Base-by-base conservation (phyloP, 2,797 vertebrate genomes). In the Nyctibius grandis region DNA sequence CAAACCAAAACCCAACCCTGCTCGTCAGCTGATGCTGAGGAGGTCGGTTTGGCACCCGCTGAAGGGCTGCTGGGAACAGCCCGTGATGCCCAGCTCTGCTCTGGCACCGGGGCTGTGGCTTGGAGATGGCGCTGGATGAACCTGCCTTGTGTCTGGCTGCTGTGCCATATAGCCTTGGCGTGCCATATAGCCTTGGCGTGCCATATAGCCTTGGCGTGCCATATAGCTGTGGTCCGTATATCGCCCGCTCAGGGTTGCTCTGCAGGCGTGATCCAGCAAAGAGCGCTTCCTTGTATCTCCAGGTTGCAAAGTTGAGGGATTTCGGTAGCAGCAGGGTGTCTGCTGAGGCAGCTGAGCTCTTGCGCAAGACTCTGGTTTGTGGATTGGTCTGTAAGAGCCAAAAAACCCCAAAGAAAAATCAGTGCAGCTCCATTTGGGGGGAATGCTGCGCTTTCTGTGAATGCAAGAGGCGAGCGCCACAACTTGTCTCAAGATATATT, bases 171-270 rank as follows among this genome's bases (percentile, higher is more conserved):
- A n/a, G n/a, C n/a, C n/a, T n/a, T n/a, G n/a, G n/a, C n/a, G n/a
- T n/a, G n/a, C n/a, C n/a, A n/a, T n/a, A n/a, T n/a, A n/a, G n/a
- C n/a, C n/a, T n/a, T n/a, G n/a, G n/a, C n/a, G n/a, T n/a, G n/a
- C n/a, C n/a, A n/a, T n/a, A n/a, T n/a, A n/a, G n/a, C n/a, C n/a
- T n/a, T n/a, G n/a, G n/a, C n/a, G n/a, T n/a, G n/a, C n/a, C n/a
- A n/a, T n/a, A n/a, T n/a, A 0, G 3, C 38, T 4, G 7, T 33
- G 6, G 5, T 4, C 22, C 50, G 0, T 12, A 0, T 13, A 4
- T 29, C 10, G 5, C 12, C 0, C 21, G 25, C 11, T 5, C 18
- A 3, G 61, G 65, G 26, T 21, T 9, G 47, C 4, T 9, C 57
- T 26, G 61, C 33, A 1, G 73, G 25, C 0, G 8, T 3, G 79